Conservation (phyloP, 2,888 invertebrate species). For the Linnaemya vulpina region DNA sequence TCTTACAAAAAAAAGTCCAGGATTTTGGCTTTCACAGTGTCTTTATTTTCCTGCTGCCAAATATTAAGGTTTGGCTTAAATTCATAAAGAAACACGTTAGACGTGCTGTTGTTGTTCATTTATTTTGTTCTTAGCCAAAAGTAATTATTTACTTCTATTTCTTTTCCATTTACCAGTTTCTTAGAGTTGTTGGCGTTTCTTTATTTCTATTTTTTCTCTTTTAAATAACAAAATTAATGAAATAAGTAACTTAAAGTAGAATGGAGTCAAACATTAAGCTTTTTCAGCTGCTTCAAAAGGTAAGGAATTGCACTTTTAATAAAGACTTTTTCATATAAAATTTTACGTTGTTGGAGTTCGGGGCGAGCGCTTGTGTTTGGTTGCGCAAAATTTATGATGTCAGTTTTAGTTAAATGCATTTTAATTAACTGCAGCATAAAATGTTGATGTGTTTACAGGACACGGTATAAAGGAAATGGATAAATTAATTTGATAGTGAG, state of each 20-base stretch:
- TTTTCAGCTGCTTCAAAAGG: slow-evolving; percentile 27
- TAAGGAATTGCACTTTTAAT: slow-evolving; percentile 66
- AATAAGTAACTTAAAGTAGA: slow-evolving; percentile 30
- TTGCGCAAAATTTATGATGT: slow-evolving; percentile 71
- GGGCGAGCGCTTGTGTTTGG: slow-evolving; percentile 13
- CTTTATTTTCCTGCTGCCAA: not conserved
- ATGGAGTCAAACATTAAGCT: slow-evolving; percentile 59
- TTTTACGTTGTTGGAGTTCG: not conserved
- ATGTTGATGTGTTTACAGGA: slow-evolving; percentile 49
- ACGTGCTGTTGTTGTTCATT: not conserved
- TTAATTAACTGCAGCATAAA: slow-evolving; percentile 73
- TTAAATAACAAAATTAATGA: slow-evolving; percentile 34
- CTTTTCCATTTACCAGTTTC: slow-evolving; percentile 20
- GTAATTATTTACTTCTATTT: slow-evolving; percentile 61
- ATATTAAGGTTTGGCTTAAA: slow-evolving; percentile 26
- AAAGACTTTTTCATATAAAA: slow-evolving; percentile 54
- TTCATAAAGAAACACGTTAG: not conserved
- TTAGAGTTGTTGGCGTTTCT: not conserved
- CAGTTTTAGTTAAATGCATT: slow-evolving; percentile 72
- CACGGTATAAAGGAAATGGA: not conserved
- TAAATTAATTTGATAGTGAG: not conserved
- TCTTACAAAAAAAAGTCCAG: too few species aligned
- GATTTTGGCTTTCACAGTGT: too few species aligned
- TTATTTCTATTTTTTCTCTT: not conserved
- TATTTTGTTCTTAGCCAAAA: slow-evolving; percentile 35